phyloP scores from a whole-genome alignment of 2,113 vertebrate genomes.

The Miniopterus natalensis region DNA sequence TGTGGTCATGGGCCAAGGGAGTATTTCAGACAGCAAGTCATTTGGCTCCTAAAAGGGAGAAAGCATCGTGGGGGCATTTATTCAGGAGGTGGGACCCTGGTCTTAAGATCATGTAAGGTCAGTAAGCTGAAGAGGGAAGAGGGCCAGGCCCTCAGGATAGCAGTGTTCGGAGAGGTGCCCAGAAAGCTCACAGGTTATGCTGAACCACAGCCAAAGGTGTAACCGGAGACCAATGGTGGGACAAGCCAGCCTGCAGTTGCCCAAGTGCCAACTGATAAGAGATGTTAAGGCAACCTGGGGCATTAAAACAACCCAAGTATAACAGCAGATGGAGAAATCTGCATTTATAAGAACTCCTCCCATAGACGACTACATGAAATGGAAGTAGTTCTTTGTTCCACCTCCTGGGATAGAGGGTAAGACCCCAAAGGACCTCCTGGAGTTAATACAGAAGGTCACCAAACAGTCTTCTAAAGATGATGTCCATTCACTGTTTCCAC shows the following conservation, averaged over 20 bases:
- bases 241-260: constrained; percentile 6
- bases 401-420: neutral
- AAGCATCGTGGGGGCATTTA: neutral
- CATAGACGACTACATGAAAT: neutral
- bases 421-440: neutral
- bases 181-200: neutral
- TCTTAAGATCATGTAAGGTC: constrained; percentile 40
- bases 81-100: neutral
- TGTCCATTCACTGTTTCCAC: neutral
- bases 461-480: neutral
- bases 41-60: neutral
- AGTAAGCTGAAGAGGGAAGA: neutral
- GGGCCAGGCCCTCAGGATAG: neutral
- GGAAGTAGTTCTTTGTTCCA: neutral
- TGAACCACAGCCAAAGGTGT: neutral
- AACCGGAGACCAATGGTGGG: neutral
- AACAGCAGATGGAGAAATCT: neutral
- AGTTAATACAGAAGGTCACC: neutral
- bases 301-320: neutral
- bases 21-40: neutral
- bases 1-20: rapidly evolving
- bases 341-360: neutral
- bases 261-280: neutral
- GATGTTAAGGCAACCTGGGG: neutral
- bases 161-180: neutral